Evolutionary conservation across 2,113 vertebrate species (phyloP).

Genomic region (Hippolais icterina): DNA sequence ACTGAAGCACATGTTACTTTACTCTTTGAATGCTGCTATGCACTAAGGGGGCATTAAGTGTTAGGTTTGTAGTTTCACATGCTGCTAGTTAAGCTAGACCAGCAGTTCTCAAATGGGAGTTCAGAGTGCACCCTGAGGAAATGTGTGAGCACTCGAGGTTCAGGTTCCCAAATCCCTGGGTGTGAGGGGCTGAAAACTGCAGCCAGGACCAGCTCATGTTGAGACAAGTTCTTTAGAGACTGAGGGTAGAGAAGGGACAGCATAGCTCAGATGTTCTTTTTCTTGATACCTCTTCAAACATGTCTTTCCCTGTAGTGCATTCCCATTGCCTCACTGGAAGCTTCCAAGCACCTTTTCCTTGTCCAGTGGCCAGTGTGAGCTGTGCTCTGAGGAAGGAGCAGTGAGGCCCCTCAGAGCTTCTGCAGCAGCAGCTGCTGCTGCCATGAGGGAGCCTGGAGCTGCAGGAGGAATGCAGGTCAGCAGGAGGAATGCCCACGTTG

Average conservation of each 20-base stretch:
- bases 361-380: not conserved
- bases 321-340: not conserved
- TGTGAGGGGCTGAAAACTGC: not conserved
- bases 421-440: not conserved
- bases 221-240: not conserved
- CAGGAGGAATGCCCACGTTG: not conserved
- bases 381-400: not conserved
- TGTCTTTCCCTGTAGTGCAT: not conserved
- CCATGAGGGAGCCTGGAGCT: not conserved
- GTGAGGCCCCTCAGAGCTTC: not conserved
- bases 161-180: not conserved
- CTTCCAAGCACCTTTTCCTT: constrained; percentile 14
- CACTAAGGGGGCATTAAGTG: constrained; percentile 55
- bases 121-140: not conserved
- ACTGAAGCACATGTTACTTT: constrained; percentile 52
- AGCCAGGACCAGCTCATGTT: not conserved
- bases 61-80: constrained; percentile 3
- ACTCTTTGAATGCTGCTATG: constrained; percentile 54
- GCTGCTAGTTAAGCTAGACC: constrained; percentile 58
- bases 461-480: no score
- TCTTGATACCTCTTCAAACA: constrained; percentile 1
- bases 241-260: not conserved
- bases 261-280: not conserved
- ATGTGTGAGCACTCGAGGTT: not conserved
- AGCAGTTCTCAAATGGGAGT: constrained; percentile 47